phyloP scores from a whole-genome alignment of 2,888 invertebrate species.

The Drosophila nigritarsus region DNA sequence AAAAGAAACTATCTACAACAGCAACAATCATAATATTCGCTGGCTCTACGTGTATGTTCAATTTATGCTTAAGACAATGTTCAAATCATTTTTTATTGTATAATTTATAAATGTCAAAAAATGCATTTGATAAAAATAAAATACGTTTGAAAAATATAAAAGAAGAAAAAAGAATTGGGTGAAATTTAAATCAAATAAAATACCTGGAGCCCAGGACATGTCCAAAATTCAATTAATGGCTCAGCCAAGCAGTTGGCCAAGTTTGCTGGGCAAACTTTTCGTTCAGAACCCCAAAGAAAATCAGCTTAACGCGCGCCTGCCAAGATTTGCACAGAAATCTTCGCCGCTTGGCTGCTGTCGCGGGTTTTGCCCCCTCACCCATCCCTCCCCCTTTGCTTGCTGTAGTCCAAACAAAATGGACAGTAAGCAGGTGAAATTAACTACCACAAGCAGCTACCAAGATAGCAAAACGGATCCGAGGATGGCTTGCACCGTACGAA shows the following conservation, averaged over 20 bases:
- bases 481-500: conserved; percentile 45
- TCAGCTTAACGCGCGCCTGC: conserved; percentile 62
- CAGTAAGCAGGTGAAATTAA: conserved; percentile 78
- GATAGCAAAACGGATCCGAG: conserved; percentile 3
- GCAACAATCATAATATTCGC: conserved; percentile 18
- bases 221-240: conserved; percentile 64
- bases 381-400: no score
- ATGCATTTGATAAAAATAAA: conserved; percentile 51
- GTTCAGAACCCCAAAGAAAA: conserved; percentile 46
- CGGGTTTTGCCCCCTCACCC: conserved; percentile 47
- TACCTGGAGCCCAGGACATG: conserved; percentile 25
- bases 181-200: conserved; percentile 18
- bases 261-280: conserved; percentile 39
- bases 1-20: conserved; percentile 18
- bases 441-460: conserved; percentile 49
- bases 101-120: conserved; percentile 50
- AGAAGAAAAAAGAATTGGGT: background rate
- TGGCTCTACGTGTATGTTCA: conserved; percentile 33
- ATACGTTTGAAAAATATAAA: conserved; percentile 19
- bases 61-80: conserved; percentile 48
- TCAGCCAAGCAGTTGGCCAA: conserved; percentile 45
- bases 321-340: conserved; percentile 73
- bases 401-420: conserved; percentile 44
- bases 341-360: conserved; percentile 59
- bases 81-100: conserved; percentile 22